phyloP scores from a whole-genome alignment of 2,113 vertebrate species.

The Atherinomorus stipes region DNA sequence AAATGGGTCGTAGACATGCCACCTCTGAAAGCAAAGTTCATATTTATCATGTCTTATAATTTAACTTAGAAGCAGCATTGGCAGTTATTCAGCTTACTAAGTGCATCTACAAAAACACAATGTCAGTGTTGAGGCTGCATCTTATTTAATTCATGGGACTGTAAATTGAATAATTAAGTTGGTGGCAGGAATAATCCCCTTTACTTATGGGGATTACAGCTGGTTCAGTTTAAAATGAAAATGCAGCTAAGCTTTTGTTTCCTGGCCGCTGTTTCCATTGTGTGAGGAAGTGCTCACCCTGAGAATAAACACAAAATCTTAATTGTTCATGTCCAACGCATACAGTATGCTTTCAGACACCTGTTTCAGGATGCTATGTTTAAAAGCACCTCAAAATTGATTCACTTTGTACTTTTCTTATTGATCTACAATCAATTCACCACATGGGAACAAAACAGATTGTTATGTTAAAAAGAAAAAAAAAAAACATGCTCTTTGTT shows the following conservation, averaged over 20 bases:
- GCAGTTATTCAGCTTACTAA: slow-evolving; percentile 14
- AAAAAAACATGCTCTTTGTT: too few relatives aligned
- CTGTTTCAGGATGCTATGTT: background rate
- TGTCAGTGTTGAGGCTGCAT: slow-evolving; percentile 7
- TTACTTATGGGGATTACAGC: slow-evolving; percentile 46
- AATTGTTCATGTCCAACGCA: background rate
- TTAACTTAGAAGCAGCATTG: slow-evolving; percentile 10
- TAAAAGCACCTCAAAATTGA: background rate
- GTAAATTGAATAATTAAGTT: slow-evolving; percentile 50
- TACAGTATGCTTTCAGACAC: background rate
- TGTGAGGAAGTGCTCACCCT: background rate
- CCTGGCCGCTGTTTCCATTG: slow-evolving; percentile 16
- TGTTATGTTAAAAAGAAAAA: too few relatives aligned
- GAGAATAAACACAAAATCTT: background rate
- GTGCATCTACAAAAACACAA: slow-evolving; percentile 14
- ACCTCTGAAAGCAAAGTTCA: background rate
- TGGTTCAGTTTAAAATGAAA: slow-evolving; percentile 32
- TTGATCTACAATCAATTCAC: too few relatives aligned
- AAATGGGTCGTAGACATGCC: too few relatives aligned
- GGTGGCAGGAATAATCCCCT: slow-evolving; percentile 41
- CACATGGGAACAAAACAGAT: too few relatives aligned
- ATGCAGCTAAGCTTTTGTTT: slow-evolving; percentile 14
- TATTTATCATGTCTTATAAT: background rate
- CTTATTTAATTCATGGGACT: slow-evolving; percentile 31
- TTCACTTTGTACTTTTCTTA: background rate